Base-by-base conservation (phyloP, 2,113 vertebrate species). In the Erinaceus europaeus region DNA sequence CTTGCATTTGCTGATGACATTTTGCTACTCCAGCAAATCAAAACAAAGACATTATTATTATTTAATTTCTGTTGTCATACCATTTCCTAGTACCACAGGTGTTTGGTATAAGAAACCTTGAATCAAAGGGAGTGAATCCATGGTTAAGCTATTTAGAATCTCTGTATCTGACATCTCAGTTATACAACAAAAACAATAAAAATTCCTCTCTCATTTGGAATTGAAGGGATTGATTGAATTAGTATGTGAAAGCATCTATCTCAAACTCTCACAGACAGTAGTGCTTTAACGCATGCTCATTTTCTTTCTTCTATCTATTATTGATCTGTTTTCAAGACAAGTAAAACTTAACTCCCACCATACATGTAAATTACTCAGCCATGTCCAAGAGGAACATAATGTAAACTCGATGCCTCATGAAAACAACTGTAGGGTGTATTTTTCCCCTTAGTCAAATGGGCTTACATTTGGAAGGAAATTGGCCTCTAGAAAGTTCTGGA, bases 1-100 rank as follows among this genome's bases (percentile, higher is more conserved):
- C 48, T 68, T 95, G 75, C 84, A 53, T 88, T 90, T 88, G 21
- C 44, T 9, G 5, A 32, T 59, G 85, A 88, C 86, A 89, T 87
- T 94, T 71, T 75, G 74, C 57, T 90, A 93, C 62, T 88, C 67
- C 73, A 89, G 78, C n/a, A 48, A 57, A 23, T 34, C 21, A 29
- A 20, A 93, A 84, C 34, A 84, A 87, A 87, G 36, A 87, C 84
- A 68, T 34, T 12, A 78, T 55, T 14, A 72, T 87, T n/a, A n/a
- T 89, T 50, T 48, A 27, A 71, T 52, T 55, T 84, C 9, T 64
- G 46, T 48, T 57, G 9, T 74, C 10, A 77, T 9, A 55, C 3
- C 34, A 40, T 71, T 93, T 94, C 52, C 8, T 53, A 5, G 7
- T 81, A 86, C 36, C 84, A 23, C 20, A 64, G 34, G 59, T 91